Evolutionary conservation across 2,888 invertebrate species (phyloP), one percentile per base, ranked within the genome.

Genomic region (Mythimna vitellina): DNA sequence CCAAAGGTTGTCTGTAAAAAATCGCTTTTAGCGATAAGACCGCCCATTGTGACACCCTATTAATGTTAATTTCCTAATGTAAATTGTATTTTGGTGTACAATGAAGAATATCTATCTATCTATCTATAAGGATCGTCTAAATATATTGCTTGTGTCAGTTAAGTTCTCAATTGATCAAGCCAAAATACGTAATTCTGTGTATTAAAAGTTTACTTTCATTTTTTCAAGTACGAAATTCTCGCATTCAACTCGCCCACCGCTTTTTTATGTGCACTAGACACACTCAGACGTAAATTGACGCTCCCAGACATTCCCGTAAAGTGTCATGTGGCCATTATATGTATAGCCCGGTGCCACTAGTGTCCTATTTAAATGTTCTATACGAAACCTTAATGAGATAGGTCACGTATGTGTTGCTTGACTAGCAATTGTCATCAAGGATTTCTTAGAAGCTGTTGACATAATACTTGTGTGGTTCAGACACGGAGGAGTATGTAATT

Each of bases 311-410:
- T 22, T 60, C 38, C 35, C 38, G 12, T 54, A 54, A 58, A 49
- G 78, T 69, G 63, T 64, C 70, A 81, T 42, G 62, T 78, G 49
- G 61, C 35, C 29, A 68, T 63, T 70, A 65, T 58, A 29, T 29
- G 29, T 29, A 58, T 66, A 42, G 35, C 42, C n/a, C 51, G 29
- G 56, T 51, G 69, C 56, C 56, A 61, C n/a, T 58, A 75, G 76
- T 61, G 60, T 84, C 65, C 53, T 64, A 75, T 84, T 84, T 58
- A 62, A 83, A 84, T 80, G 64, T 25, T 64, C 53, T 58, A 67
- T 70, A 80, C 76, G 81, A 78, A 65, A 82, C 86, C 77, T 76
- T 76, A 87, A 88, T 83, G 81, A 85, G 90, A 87, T 89, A 87
- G 84, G 83, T 82, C 87, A 86, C 86, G 85, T 72, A 76, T 56